Evolutionary conservation across 1,140 invertebrate genomes (phyloP).

Genomic region (Drosophila pallidifrons): DNA sequence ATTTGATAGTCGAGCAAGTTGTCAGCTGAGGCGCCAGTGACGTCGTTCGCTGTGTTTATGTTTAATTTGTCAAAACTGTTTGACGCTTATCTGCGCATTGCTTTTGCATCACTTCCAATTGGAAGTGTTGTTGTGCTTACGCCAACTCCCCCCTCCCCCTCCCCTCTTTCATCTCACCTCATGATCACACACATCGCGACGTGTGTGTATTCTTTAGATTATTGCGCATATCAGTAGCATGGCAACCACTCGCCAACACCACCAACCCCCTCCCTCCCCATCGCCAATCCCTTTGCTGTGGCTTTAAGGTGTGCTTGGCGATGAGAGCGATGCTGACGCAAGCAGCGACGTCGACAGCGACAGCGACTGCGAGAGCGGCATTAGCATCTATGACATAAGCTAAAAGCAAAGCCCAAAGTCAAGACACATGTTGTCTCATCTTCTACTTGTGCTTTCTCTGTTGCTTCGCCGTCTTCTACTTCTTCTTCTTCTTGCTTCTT

Average conservation of each 20-base stretch:
- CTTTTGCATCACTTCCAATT: slow-evolving; percentile 12
- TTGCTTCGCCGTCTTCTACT: not conserved
- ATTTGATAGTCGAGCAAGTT: not conserved
- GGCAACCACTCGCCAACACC: not conserved
- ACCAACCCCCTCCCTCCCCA: not conserved
- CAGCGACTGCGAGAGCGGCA: slow-evolving; percentile 5
- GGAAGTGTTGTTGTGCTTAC: not conserved
- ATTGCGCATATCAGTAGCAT: slow-evolving; percentile 34
- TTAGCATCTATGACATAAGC: slow-evolving; percentile 7
- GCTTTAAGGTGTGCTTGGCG: slow-evolving; percentile 7
- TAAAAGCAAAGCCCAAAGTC: not conserved
- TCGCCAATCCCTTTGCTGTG: slow-evolving; percentile 1
- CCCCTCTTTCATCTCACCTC: not conserved
- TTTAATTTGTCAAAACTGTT: slow-evolving; percentile 7
- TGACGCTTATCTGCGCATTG: not conserved
- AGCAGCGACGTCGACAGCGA: not conserved
- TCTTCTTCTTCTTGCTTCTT: not conserved
- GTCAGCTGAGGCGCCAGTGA: not conserved
- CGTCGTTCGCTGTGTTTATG: not conserved
- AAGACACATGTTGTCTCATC: too few species aligned
- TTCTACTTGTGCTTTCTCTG: slow-evolving; percentile 11
- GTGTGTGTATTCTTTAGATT: slow-evolving; percentile 19
- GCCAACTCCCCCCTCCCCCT: not conserved
- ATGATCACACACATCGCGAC: not conserved
- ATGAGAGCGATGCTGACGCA: not conserved